phyloP scores from a whole-genome alignment of 1,140 invertebrate species.

The Kradibia gibbosae region DNA sequence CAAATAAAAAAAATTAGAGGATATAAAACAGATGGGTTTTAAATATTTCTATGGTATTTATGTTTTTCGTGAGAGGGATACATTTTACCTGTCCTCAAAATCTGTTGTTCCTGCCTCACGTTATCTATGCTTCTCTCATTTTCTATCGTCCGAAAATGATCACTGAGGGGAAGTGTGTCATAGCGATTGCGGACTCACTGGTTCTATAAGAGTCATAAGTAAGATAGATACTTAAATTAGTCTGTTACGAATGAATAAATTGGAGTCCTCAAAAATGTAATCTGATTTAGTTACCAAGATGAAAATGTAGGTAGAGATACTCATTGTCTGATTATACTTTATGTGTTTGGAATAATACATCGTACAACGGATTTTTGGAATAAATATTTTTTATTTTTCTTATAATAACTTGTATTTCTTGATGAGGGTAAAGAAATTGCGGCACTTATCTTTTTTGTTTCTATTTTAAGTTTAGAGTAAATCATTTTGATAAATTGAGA shows the following conservation, averaged over 20 bases:
- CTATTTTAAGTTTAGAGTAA: not conserved
- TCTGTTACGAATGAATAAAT: constrained; percentile 5
- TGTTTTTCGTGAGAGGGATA: not conserved
- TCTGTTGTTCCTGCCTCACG: not conserved
- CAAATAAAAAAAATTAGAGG: not conserved
- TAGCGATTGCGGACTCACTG: not conserved
- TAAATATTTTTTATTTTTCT: not conserved
- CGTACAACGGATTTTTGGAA: not conserved
- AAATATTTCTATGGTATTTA: constrained; percentile 22
- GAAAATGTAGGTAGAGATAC: constrained; percentile 6
- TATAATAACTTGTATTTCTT: too few species aligned
- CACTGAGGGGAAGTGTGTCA: not conserved
- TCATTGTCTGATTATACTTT: not conserved
- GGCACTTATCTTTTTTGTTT: not conserved
- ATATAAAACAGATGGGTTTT: not conserved
- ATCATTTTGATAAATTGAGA: not conserved
- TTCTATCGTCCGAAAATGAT: constrained; percentile 22
- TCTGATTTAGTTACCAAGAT: constrained; percentile 34
- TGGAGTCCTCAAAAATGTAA: not conserved
- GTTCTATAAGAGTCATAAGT: constrained; percentile 39
- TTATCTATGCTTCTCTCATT: not conserved
- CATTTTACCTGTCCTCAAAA: too few species aligned
- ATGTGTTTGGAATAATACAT: not conserved
- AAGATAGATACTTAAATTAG: constrained; percentile 21
- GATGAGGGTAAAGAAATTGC: too few species aligned